These are phyloP conservation scores for Syngnathus typhle DNA, from an alignment of 2,113 vertebrate species.

Conservation along the genomic window DNA sequence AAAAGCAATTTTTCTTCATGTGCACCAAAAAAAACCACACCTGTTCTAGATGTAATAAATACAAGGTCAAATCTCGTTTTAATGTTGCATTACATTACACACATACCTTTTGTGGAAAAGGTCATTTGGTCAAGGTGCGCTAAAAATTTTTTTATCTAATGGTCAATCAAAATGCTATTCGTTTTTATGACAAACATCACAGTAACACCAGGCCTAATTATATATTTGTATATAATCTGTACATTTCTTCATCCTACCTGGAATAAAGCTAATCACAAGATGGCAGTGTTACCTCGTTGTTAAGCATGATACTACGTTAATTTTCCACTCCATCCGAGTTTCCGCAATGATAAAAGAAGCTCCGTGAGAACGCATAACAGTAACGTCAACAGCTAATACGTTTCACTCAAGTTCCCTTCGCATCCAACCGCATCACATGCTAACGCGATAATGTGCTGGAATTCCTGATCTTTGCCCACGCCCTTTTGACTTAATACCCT, in stretches of 20 bases:
- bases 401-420: slow-evolving; percentile 12
- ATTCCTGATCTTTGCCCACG: slow-evolving; percentile 36
- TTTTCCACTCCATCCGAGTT: background rate
- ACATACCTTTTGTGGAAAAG: no score
- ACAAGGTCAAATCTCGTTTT: no score
- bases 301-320: background rate
- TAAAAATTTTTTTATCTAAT: no score
- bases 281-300: slow-evolving; percentile 26
- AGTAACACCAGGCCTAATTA: no score
- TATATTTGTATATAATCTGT: no score
- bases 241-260: no score
- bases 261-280: slow-evolving; percentile 35
- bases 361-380: background rate
- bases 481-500: slow-evolving; percentile 8
- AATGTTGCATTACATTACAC: no score
- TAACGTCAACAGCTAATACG: background rate
- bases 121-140: no score
- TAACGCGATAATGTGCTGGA: slow-evolving; percentile 35
- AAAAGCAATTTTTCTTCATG: slow-evolving; percentile 31
- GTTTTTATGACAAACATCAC: no score
- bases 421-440: slow-evolving; percentile 14
- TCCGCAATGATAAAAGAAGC: slow-evolving; percentile 4
- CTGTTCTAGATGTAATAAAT: background rate
- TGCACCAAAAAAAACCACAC: slow-evolving; percentile 21
- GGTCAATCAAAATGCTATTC: no score